These are phyloP conservation scores for Sparus aurata DNA, from an alignment of 2,797 vertebrate species.

Conservation along the genomic window DNA sequence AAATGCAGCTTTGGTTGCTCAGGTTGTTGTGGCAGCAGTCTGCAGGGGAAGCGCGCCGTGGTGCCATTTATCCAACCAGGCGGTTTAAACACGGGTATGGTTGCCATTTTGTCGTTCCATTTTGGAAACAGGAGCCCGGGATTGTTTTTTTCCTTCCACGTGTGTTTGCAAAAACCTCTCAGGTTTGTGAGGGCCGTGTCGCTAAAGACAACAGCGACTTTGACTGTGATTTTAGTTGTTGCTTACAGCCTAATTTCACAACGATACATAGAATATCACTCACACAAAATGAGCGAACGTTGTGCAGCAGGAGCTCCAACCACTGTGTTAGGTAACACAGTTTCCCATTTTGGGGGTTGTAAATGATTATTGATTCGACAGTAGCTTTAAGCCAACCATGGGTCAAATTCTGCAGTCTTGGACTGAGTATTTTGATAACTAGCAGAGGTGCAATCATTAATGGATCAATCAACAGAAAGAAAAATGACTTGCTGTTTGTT, in stretches of 20 bases:
- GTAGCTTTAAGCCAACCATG: not conserved
- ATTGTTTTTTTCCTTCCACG: not conserved
- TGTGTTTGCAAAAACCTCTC: slow-evolving; percentile 8
- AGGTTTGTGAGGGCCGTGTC: not conserved
- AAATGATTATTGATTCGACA: not conserved
- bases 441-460: not conserved
- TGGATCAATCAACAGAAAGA: no score
- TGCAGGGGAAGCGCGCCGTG: slow-evolving; percentile 6
- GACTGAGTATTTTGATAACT: slow-evolving; percentile 32
- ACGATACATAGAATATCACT: slow-evolving; percentile 1
- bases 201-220: not conserved
- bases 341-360: no score
- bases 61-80: slow-evolving; percentile 48
- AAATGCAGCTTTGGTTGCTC: slow-evolving; percentile 55
- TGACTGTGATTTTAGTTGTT: not conserved
- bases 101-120: slow-evolving; percentile 64
- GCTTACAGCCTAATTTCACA: not conserved
- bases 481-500: no score
- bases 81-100: slow-evolving; percentile 40
- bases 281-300: not conserved
- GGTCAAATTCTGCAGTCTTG: not conserved
- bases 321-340: no score
- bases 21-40: slow-evolving; percentile 61
- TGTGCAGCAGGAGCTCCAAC: not conserved
- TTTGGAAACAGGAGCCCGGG: slow-evolving; percentile 6